A percentile compares a stretch with the other conserved stretches of the same genome.
Evolutionary conservation across 1,140 invertebrate species (phyloP).

Genomic region (Teleogryllus occipitalis): DNA sequence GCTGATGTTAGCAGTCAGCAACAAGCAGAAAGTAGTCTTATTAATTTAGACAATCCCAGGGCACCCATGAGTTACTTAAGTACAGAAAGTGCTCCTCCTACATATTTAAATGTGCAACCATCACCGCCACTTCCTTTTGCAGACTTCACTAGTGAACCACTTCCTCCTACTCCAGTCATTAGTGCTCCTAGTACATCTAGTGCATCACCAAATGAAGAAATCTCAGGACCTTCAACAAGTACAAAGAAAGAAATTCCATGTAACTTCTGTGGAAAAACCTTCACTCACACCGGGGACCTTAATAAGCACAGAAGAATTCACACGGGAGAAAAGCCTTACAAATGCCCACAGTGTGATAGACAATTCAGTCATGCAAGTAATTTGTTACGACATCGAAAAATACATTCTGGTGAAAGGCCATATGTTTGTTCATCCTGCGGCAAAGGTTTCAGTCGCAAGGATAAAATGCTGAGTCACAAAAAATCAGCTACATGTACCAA

Average conservation of each 20-base stretch:
- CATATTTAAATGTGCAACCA: not conserved
- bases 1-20: not conserved
- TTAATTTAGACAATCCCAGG: not conserved
- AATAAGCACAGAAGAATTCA: constrained; percentile 30
- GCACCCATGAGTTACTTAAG: not conserved
- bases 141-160: too few relatives aligned
- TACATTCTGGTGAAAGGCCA: constrained; percentile 27
- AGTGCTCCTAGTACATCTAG: too few relatives aligned
- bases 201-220: not conserved
- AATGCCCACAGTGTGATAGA: constrained; percentile 20
- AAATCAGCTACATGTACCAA: constrained; percentile 3
- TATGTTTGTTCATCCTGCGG: constrained; percentile 22
- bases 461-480: constrained; percentile 22
- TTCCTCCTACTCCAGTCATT: not conserved
- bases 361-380: constrained; percentile 25
- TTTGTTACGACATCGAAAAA: constrained; percentile 24
- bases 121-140: too few relatives aligned
- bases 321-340: constrained; percentile 26
- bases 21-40: too few relatives aligned
- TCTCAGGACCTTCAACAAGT: too few relatives aligned
- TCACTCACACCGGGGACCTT: constrained; percentile 33
- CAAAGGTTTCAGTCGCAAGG: constrained; percentile 23
- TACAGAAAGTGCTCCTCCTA: not conserved
- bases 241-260: constrained; percentile 21
- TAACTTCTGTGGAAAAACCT: constrained; percentile 31